Percentiles rank a stretch among this genome's conserved stretches.
These are phyloP conservation scores for Nothoprocta perdicaria DNA, from an alignment of 2,113 vertebrate genomes.

Conservation along the genomic window DNA sequence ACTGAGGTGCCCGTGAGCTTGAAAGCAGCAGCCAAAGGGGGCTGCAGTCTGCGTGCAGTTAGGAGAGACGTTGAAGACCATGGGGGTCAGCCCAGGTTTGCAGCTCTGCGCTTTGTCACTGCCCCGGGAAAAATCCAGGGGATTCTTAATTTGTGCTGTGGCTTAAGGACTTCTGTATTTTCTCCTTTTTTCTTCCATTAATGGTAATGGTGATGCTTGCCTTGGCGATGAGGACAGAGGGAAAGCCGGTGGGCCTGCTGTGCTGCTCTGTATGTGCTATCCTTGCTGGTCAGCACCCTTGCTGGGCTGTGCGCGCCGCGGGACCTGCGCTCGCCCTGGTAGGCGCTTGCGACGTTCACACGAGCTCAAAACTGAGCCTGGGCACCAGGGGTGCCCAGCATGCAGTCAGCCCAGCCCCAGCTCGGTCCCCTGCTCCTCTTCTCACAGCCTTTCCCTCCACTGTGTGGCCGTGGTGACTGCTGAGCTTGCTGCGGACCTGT, in stretches of 20 bases:
- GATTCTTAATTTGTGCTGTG: not conserved
- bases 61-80: not conserved
- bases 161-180: not conserved
- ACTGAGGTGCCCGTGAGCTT: not conserved
- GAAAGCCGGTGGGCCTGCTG: not conserved
- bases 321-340: not conserved
- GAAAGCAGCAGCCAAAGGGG: not conserved
- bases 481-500: not conserved
- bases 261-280: not conserved
- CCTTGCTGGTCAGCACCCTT: not conserved
- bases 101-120: not conserved
- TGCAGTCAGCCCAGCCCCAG: not conserved
- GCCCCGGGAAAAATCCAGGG: not conserved
- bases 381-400: not conserved
- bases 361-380: not conserved
- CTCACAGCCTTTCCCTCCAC: not conserved
- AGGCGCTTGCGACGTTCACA: accelerated
- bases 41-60: accelerated
- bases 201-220: accelerated
- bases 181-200: not conserved
- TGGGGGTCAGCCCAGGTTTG: not conserved
- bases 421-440: not conserved
- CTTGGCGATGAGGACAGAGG: not conserved
- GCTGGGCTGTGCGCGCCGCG: not conserved
- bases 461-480: accelerated